Base-by-base conservation (phyloP, 2,797 vertebrate species). In the Mycteria americana region DNA sequence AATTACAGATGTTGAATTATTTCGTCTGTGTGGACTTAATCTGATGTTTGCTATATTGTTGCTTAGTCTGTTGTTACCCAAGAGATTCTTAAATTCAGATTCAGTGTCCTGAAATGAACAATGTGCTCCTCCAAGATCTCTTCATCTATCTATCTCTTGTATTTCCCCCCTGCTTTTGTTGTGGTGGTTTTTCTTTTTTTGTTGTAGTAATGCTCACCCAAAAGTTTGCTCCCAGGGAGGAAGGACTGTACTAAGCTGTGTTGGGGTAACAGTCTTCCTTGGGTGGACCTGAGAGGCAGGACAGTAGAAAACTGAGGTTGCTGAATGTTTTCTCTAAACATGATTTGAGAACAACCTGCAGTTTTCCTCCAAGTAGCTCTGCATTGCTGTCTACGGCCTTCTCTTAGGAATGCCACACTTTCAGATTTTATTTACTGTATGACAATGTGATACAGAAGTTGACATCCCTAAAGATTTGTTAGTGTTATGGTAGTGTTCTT, bases 311-410 rank as follows among this genome's bases (percentile, higher is more conserved):
- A 65, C 8, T 33, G 30, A 79, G 24, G 33, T 13, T 88, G 23
- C 18, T 63, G 33, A 50, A 24, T 48, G 13, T 57, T 73, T 82
- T 64, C 56, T 75, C 28, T 28, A 11, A 46, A 11, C 31, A 24
- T 48, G 6, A 28, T 68, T 68, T 54, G 57, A 87, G 62, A 53
- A 13, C 5, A 63, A 11, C 6, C 13, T 76, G 18, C 28, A 31
- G 10, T 70, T 74, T 83, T 45, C 35, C 9, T 70, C 6, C 22
- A 25, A 15, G 28, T 39, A 69, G 19, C 8, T 78, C 33, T 82
- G 35, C 18, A 1, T 50, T 76, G 45, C 50, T 60, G 2, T 69
- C 23, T 68, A 30, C 5, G 4, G 7, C 0, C 0, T 82, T 85
- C 41, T 93, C 10, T 35, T 53, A 57, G 11, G 54, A 90, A 31